These are phyloP conservation scores for Hirundo rustica DNA, from an alignment of 2,797 vertebrate genomes.

Conservation along the genomic window DNA sequence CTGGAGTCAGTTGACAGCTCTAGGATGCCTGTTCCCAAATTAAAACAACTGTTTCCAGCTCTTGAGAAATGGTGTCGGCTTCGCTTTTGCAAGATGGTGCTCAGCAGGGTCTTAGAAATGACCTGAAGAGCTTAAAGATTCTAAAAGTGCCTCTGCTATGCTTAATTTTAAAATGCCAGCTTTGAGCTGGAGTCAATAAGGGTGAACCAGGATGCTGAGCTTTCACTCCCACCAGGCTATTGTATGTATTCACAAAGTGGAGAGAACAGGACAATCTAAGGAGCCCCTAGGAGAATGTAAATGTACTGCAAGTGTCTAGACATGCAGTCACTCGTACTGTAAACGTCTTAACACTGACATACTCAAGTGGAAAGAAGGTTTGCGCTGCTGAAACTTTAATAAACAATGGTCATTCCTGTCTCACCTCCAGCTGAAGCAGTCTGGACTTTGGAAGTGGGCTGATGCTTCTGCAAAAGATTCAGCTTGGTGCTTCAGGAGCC, in stretches of 20 bases:
- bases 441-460: background rate
- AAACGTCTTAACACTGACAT: conserved; percentile 46
- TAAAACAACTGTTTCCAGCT: conserved; percentile 68
- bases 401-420: background rate
- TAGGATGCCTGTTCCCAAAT: conserved; percentile 67
- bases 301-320: conserved; percentile 71
- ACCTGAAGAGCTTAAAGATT: conserved; percentile 30
- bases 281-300: conserved; percentile 65
- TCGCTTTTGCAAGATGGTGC: conserved; percentile 58
- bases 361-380: conserved; percentile 7
- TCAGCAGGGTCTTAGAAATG: conserved; percentile 64
- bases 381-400: conserved; percentile 14
- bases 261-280: conserved; percentile 43
- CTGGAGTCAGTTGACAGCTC: conserved; percentile 59
- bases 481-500: background rate
- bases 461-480: background rate
- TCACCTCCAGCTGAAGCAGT: conserved; percentile 13
- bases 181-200: conserved; percentile 67
- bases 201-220: conserved; percentile 43
- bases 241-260: conserved; percentile 63
- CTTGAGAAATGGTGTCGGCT: conserved; percentile 68
- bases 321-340: conserved; percentile 65
- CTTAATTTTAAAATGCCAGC: conserved; percentile 66
- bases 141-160: conserved; percentile 56
- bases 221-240: conserved; percentile 47